phyloP scores from a whole-genome alignment of 2,888 invertebrate species.

The Hyposoter dolosus region DNA sequence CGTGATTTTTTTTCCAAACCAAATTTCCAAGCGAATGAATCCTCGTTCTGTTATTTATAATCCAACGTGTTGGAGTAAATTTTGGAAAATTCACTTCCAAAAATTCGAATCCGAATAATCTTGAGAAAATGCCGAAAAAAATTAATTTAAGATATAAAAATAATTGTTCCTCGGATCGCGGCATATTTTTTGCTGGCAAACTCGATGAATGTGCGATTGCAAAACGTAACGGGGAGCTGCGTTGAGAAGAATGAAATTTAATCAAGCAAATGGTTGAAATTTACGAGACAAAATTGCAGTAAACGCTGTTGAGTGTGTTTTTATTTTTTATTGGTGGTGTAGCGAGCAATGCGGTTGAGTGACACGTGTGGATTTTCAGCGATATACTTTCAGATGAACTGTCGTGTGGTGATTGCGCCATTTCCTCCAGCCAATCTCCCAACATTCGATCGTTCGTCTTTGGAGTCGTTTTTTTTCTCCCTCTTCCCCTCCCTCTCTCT shows the following conservation, averaged over 20 bases:
- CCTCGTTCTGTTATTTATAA: too few relatives aligned
- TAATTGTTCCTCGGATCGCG: too few relatives aligned
- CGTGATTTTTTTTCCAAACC: too few relatives aligned
- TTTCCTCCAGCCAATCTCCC: constrained; percentile 26
- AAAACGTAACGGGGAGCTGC: neutral
- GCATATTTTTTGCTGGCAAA: neutral
- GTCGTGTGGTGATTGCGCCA: constrained; percentile 48
- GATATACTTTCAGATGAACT: constrained; percentile 30
- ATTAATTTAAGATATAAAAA: too few relatives aligned
- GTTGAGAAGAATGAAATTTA: neutral
- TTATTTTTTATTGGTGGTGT: neutral
- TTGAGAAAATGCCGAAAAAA: too few relatives aligned
- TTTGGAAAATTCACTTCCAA: too few relatives aligned
- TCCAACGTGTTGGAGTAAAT: too few relatives aligned
- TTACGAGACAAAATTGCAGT: constrained; percentile 8
- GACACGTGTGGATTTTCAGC: constrained; percentile 12
- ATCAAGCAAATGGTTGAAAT: constrained; percentile 4
- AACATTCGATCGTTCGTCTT: constrained; percentile 62
- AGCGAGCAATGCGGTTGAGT: constrained; percentile 10
- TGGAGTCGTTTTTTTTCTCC: neutral
- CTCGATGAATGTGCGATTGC: neutral
- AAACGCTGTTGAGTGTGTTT: neutral
- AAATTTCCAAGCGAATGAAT: too few relatives aligned
- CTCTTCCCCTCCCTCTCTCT: neutral
- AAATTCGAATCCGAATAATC: too few relatives aligned